Evolutionary conservation across 2,797 vertebrate genomes (phyloP).

Genomic region (Sebastes paucispinis): DNA sequence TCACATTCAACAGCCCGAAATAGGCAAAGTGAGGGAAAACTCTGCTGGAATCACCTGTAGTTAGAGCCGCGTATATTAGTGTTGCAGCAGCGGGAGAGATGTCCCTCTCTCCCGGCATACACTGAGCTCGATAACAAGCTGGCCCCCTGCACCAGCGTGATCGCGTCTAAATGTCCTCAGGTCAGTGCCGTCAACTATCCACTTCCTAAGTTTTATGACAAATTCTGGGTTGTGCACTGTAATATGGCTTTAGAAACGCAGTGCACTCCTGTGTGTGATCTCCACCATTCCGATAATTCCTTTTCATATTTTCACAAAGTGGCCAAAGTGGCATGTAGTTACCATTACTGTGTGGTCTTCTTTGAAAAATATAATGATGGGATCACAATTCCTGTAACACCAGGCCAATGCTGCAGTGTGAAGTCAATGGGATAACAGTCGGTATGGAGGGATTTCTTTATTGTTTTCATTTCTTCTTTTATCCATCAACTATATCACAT

Average conservation of each 20-base stretch:
- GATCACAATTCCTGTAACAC: slow-evolving; percentile 56
- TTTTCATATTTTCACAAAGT: slow-evolving; percentile 73
- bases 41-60: slow-evolving; percentile 59
- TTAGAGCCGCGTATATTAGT: slow-evolving; percentile 50
- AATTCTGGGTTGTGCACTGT: slow-evolving; percentile 56
- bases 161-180: slow-evolving; percentile 61
- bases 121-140: slow-evolving; percentile 67
- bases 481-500: slow-evolving; percentile 53
- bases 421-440: slow-evolving; percentile 36
- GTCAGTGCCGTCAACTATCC: slow-evolving; percentile 58
- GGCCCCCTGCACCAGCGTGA: slow-evolving; percentile 51
- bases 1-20: slow-evolving; percentile 48
- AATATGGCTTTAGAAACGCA: slow-evolving; percentile 52
- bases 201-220: slow-evolving; percentile 70
- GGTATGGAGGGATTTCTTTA: slow-evolving; percentile 21
- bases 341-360: slow-evolving; percentile 53
- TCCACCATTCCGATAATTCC: slow-evolving; percentile 64
- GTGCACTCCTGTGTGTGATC: slow-evolving; percentile 50
- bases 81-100: slow-evolving; percentile 31
- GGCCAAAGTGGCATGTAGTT: slow-evolving; percentile 73
- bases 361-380: slow-evolving; percentile 71
- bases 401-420: slow-evolving; percentile 29
- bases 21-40: slow-evolving; percentile 37
- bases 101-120: slow-evolving; percentile 32
- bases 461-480: slow-evolving; percentile 13